phyloP scores from a whole-genome alignment of 2,888 invertebrate species.

The Tetragonisca angustula region DNA sequence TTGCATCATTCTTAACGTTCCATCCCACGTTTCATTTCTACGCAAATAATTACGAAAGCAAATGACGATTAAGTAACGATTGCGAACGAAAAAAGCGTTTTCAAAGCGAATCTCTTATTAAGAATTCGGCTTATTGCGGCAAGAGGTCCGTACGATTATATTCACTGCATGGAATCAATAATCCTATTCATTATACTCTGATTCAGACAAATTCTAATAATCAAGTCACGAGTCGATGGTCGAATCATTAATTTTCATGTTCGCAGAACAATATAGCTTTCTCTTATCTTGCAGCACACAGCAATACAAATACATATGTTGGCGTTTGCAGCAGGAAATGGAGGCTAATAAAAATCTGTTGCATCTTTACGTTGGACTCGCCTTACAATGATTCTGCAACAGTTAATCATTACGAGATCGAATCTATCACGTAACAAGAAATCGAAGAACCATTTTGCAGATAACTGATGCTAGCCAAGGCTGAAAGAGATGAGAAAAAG shows the following conservation, averaged over 20 bases:
- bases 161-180: slow-evolving; percentile 8
- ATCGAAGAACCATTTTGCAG: slow-evolving; percentile 39
- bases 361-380: slow-evolving; percentile 22
- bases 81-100: not conserved
- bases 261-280: slow-evolving; percentile 39
- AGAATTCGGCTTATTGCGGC: not conserved
- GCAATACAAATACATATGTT: slow-evolving; percentile 1
- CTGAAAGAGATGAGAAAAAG: not conserved
- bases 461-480: slow-evolving; percentile 43
- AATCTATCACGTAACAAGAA: slow-evolving; percentile 51
- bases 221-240: slow-evolving; percentile 29
- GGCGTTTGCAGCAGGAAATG: slow-evolving; percentile 2
- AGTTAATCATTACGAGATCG: slow-evolving; percentile 45
- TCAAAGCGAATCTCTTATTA: slow-evolving; percentile 13
- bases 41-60: not conserved
- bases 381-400: slow-evolving; percentile 28
- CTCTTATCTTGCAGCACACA: slow-evolving; percentile 7
- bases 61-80: not conserved
- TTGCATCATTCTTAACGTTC: not conserved
- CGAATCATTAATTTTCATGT: slow-evolving; percentile 42
- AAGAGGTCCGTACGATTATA: not conserved
- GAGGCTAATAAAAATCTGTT: slow-evolving; percentile 29
- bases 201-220: slow-evolving; percentile 25
- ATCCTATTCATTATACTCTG: slow-evolving; percentile 19
- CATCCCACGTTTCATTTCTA: not conserved